Conservation (phyloP, 1,140 invertebrate genomes). For the Heliconius congener region DNA sequence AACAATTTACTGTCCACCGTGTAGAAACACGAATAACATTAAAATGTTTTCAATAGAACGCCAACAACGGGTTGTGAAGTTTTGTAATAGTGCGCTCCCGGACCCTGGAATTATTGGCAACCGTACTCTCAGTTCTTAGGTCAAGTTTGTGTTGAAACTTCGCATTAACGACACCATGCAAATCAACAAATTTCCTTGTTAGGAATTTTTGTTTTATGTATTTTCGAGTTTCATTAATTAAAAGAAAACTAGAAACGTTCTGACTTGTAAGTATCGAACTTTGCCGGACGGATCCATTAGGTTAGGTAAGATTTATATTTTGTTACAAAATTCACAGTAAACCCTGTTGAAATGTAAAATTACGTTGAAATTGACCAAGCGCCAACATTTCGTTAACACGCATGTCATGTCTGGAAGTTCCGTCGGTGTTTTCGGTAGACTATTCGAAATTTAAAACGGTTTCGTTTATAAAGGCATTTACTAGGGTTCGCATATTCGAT, state of each 20-base stretch:
- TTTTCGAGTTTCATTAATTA: slow-evolving; percentile 55
- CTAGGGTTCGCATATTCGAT: slow-evolving; percentile 75
- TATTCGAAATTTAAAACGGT: slow-evolving; percentile 77
- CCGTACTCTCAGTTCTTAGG: slow-evolving; percentile 77
- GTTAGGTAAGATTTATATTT: slow-evolving; percentile 61
- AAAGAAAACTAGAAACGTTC: slow-evolving; percentile 52
- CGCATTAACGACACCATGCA: slow-evolving; percentile 69
- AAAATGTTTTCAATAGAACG: slow-evolving; percentile 79
- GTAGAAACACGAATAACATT: slow-evolving; percentile 72
- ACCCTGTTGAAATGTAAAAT: slow-evolving; percentile 51
- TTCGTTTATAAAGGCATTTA: slow-evolving; percentile 78
- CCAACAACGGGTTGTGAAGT: slow-evolving; percentile 76
- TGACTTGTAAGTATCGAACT: slow-evolving; percentile 37
- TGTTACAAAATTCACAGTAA: slow-evolving; percentile 59
- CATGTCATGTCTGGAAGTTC: slow-evolving; percentile 76
- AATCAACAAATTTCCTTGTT: slow-evolving; percentile 68
- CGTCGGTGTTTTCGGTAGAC: slow-evolving; percentile 74
- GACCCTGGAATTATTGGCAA: slow-evolving; percentile 77
- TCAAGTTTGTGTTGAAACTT: slow-evolving; percentile 72
- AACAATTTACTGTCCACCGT: slow-evolving; percentile 71
- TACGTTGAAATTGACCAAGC: slow-evolving; percentile 68
- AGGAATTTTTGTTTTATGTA: slow-evolving; percentile 57
- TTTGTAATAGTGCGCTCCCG: slow-evolving; percentile 73
- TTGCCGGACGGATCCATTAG: slow-evolving; percentile 46
- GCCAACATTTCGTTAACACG: slow-evolving; percentile 75